Conservation (phyloP, 2,113 vertebrate genomes). For the Cinclus cinclus region DNA sequence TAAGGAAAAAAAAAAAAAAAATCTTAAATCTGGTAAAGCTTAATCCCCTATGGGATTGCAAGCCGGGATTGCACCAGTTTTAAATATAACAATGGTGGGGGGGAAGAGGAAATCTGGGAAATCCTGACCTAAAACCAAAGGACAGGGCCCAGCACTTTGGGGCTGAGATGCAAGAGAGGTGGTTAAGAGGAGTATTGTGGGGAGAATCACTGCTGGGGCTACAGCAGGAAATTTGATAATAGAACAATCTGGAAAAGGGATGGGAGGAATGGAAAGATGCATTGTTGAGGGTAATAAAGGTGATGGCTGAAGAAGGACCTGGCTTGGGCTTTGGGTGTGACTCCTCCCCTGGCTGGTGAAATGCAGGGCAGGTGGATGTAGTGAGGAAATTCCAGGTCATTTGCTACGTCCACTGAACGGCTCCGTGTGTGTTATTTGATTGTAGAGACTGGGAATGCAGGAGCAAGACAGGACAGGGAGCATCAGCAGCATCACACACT, state of each 20-base stretch:
- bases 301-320: fast-evolving
- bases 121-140: background rate
- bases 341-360: background rate
- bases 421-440: background rate
- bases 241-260: background rate
- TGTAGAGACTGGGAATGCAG: background rate
- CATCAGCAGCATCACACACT: background rate
- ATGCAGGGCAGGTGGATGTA: background rate
- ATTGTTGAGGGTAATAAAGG: background rate
- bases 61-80: background rate
- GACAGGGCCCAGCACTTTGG: background rate
- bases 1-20: background rate
- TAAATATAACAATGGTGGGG: background rate
- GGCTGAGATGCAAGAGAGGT: background rate
- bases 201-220: no score
- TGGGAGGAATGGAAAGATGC: background rate
- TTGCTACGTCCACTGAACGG: background rate
- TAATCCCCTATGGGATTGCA: background rate
- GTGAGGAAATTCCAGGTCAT: background rate
- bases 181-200: fast-evolving
- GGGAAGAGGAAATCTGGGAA: background rate
- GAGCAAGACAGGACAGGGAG: background rate
- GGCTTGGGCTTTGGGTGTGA: background rate
- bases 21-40: no score
- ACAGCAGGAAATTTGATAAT: background rate